Percentiles rank a stretch among this genome's conserved stretches.
Evolutionary conservation across 2,888 invertebrate genomes (phyloP).

Genomic region (Cephus pygmeus): DNA sequence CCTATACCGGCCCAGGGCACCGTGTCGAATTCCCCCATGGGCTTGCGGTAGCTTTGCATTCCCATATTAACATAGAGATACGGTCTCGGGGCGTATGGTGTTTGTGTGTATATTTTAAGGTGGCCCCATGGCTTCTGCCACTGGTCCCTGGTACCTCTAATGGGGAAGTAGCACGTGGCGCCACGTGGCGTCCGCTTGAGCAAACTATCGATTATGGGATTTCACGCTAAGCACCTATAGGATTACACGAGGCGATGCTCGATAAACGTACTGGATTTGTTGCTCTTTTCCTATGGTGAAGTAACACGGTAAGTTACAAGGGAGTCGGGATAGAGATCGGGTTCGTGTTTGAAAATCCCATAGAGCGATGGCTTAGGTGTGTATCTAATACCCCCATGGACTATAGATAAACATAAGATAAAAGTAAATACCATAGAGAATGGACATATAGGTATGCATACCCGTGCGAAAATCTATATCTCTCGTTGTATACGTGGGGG

Average conservation of each 20-base stretch:
- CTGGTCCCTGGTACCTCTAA: slow-evolving; percentile 38
- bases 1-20: background rate
- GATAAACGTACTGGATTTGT: slow-evolving; percentile 63
- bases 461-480: background rate
- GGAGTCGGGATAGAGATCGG: background rate
- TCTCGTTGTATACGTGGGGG: background rate
- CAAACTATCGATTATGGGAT: slow-evolving; percentile 67
- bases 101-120: slow-evolving; percentile 41
- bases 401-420: background rate
- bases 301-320: background rate
- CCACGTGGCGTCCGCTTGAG: slow-evolving; percentile 64
- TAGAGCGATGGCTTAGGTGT: background rate
- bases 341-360: background rate
- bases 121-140: slow-evolving; percentile 24
- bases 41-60: slow-evolving; percentile 29
- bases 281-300: slow-evolving; percentile 52
- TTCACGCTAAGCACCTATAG: slow-evolving; percentile 66
- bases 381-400: too few species aligned
- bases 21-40: slow-evolving; percentile 57
- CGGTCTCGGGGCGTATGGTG: slow-evolving; percentile 45
- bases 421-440: background rate
- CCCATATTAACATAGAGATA: slow-evolving; percentile 61
- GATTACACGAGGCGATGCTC: slow-evolving; percentile 59
- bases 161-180: slow-evolving; percentile 61
- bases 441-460: background rate